Base-by-base conservation (phyloP, 2,113 vertebrate species). In the Corythoichthys intestinalis region DNA sequence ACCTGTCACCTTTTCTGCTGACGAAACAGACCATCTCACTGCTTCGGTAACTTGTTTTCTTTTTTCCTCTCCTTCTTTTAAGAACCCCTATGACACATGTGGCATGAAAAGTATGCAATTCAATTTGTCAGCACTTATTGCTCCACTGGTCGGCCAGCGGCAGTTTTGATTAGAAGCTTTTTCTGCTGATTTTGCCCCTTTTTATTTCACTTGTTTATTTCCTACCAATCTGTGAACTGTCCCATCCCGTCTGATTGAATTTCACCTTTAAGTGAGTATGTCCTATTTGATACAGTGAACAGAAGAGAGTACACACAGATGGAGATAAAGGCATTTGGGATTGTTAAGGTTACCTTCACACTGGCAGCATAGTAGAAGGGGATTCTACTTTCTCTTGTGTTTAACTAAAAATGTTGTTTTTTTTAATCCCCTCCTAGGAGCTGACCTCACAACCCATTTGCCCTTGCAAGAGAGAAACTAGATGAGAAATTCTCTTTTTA, bases 1-100 rank as follows among this genome's bases (percentile, higher is more conserved):
- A 88, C 84, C 87, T 57, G 81, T 83, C 87, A 83, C 80, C 83
- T 85, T 79, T 71, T 84, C 59, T 79, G 87, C 87, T 88, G 87
- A 88, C 85, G 76, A 65, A 73, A 79, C 75, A 77, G 71, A 48
- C 71, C 77, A 35, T 82, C 79, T 58, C 69, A 17, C 73, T 62
- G 81, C 67, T 73, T 77, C 17, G 12, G 79, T 70, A 81, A 87
- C 88, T 57, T 61, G 62, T 79, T 72, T 75, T 56, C 2, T 0
- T 65, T 83, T 77, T 74, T 81, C 82, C 85, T 60, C 63, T 73
- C 34, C 28, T 72, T 80, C 84, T 78, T 78, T 79, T 84, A 80
- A 87, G 87, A 82, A 85, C 81, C 84, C 77, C 77, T 78, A 78
- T 77, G 84, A 87, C 84, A 88, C 80, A 69, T 76, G 78, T 72